Base-by-base conservation (phyloP, 2,113 vertebrate genomes). In the Albula glossodonta region DNA sequence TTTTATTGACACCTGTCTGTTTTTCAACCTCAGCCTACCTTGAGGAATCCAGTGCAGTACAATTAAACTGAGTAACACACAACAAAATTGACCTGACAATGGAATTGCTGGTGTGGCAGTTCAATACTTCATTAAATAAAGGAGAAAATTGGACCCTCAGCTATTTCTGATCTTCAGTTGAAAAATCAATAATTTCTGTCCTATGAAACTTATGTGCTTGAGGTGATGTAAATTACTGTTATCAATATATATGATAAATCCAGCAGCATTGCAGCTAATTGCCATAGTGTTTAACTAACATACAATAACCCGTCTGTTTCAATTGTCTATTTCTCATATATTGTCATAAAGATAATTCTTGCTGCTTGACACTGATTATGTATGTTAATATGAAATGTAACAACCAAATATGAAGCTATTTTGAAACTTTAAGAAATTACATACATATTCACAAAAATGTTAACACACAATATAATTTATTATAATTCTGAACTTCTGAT, bases 1-100 rank as follows among this genome's bases (percentile, higher is more conserved):
- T 51, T 63, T 31, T 79, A 78, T 81, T 79, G 81, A 57, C 66
- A 77, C 70, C 81, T 83, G 81, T 83, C 81, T 60, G 53, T 48
- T 31, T 60, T 17, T 4, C 11, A 56, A 56, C 41, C 4, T 57
- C n/a, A 41, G 7, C n/a, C 25, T 48, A 41, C 25, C 81, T 10
- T 31, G 12, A 60, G 63, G 81, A 83, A 63, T 48, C 25, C 13
- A 31, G 81, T 5, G 11, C 56, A 13, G 48, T 31, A 63, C 52
- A 63, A 60, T 22, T 60, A 13, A 51, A 41, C 25, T 53, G 53
- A 60, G 41, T 17, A 3, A 19, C 7, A 13, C 17, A 9, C 19
- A 81, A n/a, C 25, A 83, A 41, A 60, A 57, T 60, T 25, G 11
- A 83, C 2, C 11, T 60, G 81, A 83, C 53, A 83, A 6, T 48